Conservation (phyloP, 30 jellyfish, hydroid and myxozoan genomes). For the Hydractinia symbiolongicarpus region DNA sequence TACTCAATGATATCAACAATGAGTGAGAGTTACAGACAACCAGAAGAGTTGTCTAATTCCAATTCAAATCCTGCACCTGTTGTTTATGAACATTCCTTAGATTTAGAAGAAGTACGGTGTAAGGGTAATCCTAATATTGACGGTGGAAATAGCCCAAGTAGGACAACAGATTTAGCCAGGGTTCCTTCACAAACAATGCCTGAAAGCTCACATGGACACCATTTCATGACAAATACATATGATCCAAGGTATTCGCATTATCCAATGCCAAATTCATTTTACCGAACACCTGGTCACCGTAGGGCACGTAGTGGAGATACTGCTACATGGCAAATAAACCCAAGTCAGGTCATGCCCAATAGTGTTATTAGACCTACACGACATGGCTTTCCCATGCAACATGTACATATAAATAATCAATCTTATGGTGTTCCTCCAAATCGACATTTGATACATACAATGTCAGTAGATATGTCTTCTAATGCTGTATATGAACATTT, state of each 20-base stretch:
- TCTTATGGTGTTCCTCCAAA: too few relatives aligned
- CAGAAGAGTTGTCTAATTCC: too few relatives aligned
- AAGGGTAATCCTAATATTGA: neutral
- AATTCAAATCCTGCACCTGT: too few relatives aligned
- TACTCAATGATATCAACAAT: too few relatives aligned
- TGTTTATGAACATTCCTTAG: neutral
- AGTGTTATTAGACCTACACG: neutral
- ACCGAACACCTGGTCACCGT: neutral
- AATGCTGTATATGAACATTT: neutral
- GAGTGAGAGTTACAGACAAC: too few relatives aligned
- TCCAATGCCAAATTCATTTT: neutral
- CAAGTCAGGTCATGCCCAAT: neutral
- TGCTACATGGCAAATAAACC: neutral
- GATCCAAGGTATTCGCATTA: neutral
- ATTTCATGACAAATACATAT: too few relatives aligned
- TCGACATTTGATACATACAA: neutral
- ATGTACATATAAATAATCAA: too few relatives aligned
- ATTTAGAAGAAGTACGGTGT: neutral
- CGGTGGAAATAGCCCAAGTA: too few relatives aligned
- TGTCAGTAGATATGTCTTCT: constrained; percentile 12
- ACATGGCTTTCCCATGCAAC: neutral
- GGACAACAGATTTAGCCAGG: neutral
- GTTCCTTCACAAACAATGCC: neutral
- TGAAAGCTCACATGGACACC: neutral
- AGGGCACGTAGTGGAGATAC: constrained; percentile 13